phyloP scores from a whole-genome alignment of 2,888 invertebrate genomes.

The Automeris io region DNA sequence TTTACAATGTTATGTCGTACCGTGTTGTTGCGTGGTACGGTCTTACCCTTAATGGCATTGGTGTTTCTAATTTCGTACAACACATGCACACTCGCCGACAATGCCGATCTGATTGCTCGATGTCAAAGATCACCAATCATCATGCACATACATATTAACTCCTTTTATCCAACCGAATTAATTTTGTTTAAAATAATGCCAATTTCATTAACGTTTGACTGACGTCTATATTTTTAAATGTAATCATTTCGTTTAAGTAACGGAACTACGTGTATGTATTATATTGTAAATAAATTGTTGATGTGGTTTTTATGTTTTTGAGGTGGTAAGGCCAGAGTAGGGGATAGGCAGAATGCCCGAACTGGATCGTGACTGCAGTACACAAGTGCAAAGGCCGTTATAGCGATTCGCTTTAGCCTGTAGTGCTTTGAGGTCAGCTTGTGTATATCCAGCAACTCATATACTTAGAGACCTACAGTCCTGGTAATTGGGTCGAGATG shows the following conservation, averaged over 20 bases:
- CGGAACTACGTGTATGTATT: neutral
- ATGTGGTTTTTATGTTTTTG: too few relatives aligned
- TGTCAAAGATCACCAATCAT: constrained; percentile 40
- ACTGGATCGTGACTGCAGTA: too few relatives aligned
- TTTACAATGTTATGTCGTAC: too few relatives aligned
- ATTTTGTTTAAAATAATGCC: constrained; percentile 27
- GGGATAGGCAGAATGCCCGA: too few relatives aligned
- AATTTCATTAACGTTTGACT: constrained; percentile 24
- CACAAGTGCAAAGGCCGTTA: too few relatives aligned
- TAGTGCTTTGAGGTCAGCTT: too few relatives aligned
- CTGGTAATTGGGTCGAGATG: too few relatives aligned
- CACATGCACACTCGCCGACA: constrained; percentile 33
- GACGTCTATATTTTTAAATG: constrained; percentile 17
- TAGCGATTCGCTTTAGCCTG: too few relatives aligned
- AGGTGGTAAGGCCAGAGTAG: too few relatives aligned
- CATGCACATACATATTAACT: constrained; percentile 16
- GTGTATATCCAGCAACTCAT: too few relatives aligned
- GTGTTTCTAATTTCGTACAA: constrained; percentile 5
- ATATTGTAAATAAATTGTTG: neutral
- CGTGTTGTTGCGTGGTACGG: constrained; percentile 3
- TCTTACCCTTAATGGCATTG: too few relatives aligned
- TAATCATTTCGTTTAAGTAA: neutral
- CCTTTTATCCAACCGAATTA: constrained; percentile 22
- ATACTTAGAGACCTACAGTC: too few relatives aligned
- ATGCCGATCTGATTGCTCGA: constrained; percentile 42